These are phyloP conservation scores for Isoperla grammatica DNA, from an alignment of 2,888 invertebrate species.

Conservation along the genomic window DNA sequence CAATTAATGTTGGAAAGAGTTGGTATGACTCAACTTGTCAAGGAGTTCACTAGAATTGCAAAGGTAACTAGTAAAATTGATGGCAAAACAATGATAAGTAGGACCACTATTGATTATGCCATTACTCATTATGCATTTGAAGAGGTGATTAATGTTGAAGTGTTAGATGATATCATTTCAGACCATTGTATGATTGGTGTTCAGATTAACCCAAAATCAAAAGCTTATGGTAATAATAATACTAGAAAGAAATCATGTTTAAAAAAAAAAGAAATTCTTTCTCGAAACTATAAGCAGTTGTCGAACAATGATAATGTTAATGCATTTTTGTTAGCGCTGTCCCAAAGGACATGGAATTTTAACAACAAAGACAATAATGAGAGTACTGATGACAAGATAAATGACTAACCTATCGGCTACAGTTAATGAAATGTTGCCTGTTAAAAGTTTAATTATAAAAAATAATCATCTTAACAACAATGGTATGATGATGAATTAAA, in stretches of 20 bases:
- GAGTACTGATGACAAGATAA: too few relatives aligned
- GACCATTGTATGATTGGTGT: slow-evolving; percentile 2
- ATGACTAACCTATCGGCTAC: too few relatives aligned
- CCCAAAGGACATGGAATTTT: too few relatives aligned
- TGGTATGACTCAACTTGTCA: not conserved
- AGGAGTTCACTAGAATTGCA: slow-evolving; percentile 6
- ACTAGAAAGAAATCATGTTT: not conserved
- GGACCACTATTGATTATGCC: slow-evolving; percentile 4
- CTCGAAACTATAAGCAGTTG: too few relatives aligned
- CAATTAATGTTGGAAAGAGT: not conserved
- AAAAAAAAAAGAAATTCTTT: not conserved
- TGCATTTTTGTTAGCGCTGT: too few relatives aligned
- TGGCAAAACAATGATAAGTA: not conserved
- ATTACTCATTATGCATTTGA: not conserved
- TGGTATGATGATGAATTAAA: slow-evolving; percentile 7
- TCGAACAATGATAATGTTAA: too few relatives aligned
- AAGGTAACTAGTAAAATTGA: not conserved
- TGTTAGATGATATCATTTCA: not conserved
- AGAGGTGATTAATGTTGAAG: not conserved
- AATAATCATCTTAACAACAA: not conserved
- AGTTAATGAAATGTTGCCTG: too few relatives aligned
- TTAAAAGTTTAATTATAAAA: too few relatives aligned
- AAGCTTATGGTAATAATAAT: not conserved
- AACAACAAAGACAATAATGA: too few relatives aligned
- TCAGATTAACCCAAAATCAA: not conserved